A percentile compares a stretch with the other conserved stretches of the same genome.
These are phyloP conservation scores for Netelia melanura DNA, from an alignment of 2,888 invertebrate species.

Conservation along the genomic window DNA sequence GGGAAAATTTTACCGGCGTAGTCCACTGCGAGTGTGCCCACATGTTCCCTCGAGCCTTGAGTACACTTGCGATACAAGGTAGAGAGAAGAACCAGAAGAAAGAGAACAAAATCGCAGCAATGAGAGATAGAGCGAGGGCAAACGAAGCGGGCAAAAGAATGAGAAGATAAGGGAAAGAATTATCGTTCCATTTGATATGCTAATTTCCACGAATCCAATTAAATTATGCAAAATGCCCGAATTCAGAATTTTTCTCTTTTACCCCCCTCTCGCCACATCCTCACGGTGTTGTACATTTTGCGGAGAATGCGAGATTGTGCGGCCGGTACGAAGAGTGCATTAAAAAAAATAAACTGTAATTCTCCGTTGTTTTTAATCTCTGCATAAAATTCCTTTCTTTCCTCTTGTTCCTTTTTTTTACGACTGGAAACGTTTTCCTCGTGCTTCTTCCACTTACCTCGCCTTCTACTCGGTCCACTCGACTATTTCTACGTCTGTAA, in stretches of 20 bases:
- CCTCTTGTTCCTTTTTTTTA: constrained; percentile 23
- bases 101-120: too few species aligned
- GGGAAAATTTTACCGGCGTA: constrained; percentile 35
- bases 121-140: too few species aligned
- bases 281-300: constrained; percentile 10
- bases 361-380: constrained; percentile 55
- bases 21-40: constrained; percentile 14
- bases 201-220: constrained; percentile 66
- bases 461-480: constrained; percentile 15
- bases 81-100: background rate
- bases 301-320: constrained; percentile 26
- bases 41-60: constrained; percentile 9
- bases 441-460: constrained; percentile 37
- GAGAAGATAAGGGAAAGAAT: constrained; percentile 64
- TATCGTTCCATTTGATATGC: constrained; percentile 69
- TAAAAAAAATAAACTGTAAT: constrained; percentile 15
- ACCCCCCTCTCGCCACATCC: background rate
- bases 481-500: constrained; percentile 31
- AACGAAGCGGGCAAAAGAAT: constrained; percentile 19
- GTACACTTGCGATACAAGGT: background rate
- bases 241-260: constrained; percentile 45
- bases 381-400: constrained; percentile 29
- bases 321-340: constrained; percentile 36
- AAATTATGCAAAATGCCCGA: constrained; percentile 68
- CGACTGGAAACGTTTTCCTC: constrained; percentile 17